Conservation (phyloP, 92 coral and sea anemone species). For the Desmophyllum pertusum region DNA sequence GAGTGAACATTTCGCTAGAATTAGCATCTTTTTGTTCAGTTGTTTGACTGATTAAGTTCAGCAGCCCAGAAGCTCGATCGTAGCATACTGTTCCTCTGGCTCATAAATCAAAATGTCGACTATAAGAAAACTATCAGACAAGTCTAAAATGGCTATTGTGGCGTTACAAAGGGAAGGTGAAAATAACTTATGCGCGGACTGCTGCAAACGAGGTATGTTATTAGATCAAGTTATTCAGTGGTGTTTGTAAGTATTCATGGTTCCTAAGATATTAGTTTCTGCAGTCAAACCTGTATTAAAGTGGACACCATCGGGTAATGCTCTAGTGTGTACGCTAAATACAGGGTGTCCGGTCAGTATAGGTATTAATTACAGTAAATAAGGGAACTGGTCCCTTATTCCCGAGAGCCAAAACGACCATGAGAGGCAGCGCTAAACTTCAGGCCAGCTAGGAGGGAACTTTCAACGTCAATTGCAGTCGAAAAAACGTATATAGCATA, state of each 20-base stretch:
- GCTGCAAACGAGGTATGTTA: conserved; percentile 16
- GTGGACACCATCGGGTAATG: too few species aligned
- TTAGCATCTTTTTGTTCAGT: not conserved
- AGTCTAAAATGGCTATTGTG: not conserved
- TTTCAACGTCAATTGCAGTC: too few species aligned
- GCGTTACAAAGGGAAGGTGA: not conserved
- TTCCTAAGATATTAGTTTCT: not conserved
- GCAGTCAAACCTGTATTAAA: not conserved
- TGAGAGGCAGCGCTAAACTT: too few species aligned
- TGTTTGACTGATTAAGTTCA: not conserved
- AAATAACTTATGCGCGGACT: conserved; percentile 30
- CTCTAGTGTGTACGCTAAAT: too few species aligned
- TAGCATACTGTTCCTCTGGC: too few species aligned
- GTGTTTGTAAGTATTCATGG: not conserved
- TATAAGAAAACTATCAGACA: not conserved
- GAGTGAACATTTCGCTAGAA: not conserved
- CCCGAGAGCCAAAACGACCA: too few species aligned
- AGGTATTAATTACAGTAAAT: too few species aligned
- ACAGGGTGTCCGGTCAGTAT: too few species aligned
- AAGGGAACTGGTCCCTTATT: too few species aligned
- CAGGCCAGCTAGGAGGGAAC: too few species aligned
- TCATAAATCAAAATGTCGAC: not conserved
- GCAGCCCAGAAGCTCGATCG: not conserved
- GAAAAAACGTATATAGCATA: too few species aligned
- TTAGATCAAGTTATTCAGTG: not conserved